These are phyloP conservation scores for Canis aureus DNA, from an alignment of 2,113 vertebrate genomes.

Conservation along the genomic window DNA sequence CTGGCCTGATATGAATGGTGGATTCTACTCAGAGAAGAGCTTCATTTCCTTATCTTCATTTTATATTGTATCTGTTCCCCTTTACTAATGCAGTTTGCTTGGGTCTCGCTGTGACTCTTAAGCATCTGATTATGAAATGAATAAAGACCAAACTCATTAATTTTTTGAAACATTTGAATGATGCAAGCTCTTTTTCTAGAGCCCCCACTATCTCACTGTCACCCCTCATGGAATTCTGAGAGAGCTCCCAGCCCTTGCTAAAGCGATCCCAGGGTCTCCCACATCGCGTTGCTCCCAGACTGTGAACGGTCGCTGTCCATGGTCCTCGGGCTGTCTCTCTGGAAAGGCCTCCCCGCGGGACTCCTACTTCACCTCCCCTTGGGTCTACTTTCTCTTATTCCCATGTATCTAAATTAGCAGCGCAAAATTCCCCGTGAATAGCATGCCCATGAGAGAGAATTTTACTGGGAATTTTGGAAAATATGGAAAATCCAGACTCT, in stretches of 20 bases:
- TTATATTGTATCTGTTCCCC: neutral
- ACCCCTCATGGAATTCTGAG: neutral
- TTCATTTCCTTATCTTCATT: neutral
- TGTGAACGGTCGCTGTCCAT: neutral
- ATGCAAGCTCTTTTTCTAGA: neutral
- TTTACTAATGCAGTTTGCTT: neutral
- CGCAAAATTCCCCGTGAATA: neutral
- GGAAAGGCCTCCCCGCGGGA: neutral
- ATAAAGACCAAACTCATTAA: neutral
- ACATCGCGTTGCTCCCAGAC: fast-evolving
- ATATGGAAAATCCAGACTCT: neutral
- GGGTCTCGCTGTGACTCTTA: neutral
- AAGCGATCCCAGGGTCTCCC: fast-evolving
- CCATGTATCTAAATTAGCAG: neutral
- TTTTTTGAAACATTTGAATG: neutral
- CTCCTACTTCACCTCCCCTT: neutral
- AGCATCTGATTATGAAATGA: neutral
- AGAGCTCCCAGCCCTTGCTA: neutral
- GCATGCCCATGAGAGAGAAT: neutral
- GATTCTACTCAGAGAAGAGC: neutral
- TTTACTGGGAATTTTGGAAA: neutral
- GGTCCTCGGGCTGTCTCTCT: neutral
- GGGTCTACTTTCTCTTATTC: neutral
- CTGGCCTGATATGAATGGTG: neutral
- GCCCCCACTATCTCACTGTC: neutral